Evolutionary conservation across 2,888 invertebrate genomes (phyloP).

Genomic region (Oligia strigilis): DNA sequence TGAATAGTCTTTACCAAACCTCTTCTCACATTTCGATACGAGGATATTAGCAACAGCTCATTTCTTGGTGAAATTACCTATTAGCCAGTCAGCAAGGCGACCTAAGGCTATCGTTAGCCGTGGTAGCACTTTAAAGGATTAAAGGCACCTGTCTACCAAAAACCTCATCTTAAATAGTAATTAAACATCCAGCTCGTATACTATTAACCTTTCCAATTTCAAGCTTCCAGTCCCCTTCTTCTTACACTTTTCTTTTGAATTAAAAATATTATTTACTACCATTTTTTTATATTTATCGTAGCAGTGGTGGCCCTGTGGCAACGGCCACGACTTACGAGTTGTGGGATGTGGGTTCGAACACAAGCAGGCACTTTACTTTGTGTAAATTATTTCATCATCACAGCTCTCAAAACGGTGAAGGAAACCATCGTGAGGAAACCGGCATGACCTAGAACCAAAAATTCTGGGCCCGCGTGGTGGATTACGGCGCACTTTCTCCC

Average conservation of each 20-base stretch:
- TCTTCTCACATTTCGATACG: not conserved
- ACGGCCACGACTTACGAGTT: too few relatives aligned
- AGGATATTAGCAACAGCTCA: not conserved
- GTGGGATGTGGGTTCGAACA: too few relatives aligned
- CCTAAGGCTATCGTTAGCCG: not conserved
- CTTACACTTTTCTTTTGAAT: not conserved
- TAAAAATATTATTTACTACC: not conserved
- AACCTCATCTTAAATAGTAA: not conserved
- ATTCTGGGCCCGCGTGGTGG: too few relatives aligned
- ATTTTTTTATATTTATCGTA: too few relatives aligned
- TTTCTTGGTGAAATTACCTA: not conserved
- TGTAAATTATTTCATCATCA: too few relatives aligned
- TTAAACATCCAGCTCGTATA: not conserved
- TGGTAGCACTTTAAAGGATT: not conserved
- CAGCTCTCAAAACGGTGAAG: too few relatives aligned
- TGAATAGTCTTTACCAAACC: not conserved
- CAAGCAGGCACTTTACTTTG: too few relatives aligned
- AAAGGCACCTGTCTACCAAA: too few relatives aligned
- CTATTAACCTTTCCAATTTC: not conserved
- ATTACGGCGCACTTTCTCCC: too few relatives aligned
- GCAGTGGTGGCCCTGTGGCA: too few relatives aligned
- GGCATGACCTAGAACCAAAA: too few relatives aligned
- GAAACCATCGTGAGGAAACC: too few relatives aligned
- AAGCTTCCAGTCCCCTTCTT: not conserved
- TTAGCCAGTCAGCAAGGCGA: not conserved